These are phyloP conservation scores for Diloba caeruleocephala DNA, from an alignment of 2,888 invertebrate species.

Conservation along the genomic window DNA sequence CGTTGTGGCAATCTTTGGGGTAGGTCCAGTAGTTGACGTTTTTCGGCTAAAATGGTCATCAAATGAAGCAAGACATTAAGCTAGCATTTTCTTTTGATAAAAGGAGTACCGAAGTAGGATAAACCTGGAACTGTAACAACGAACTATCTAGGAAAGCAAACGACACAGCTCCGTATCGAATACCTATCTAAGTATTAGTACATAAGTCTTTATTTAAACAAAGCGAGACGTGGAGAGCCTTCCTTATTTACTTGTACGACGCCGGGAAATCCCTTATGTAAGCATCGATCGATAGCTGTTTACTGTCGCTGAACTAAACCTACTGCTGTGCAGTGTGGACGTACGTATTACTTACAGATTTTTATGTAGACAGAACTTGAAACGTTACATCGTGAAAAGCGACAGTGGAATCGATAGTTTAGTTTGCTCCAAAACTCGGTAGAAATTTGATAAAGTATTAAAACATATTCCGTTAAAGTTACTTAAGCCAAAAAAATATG, in stretches of 20 bases:
- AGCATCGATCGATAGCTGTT: slow-evolving; percentile 19
- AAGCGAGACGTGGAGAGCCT: slow-evolving; percentile 4
- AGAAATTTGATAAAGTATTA: no score
- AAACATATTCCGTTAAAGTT: no score
- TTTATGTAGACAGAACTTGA: neutral
- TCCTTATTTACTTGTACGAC: slow-evolving; percentile 28
- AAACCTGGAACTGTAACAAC: no score
- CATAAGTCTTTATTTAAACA: slow-evolving; percentile 37
- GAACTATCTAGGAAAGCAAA: neutral
- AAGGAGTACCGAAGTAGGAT: neutral
- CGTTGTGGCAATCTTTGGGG: no score
- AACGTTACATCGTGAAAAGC: no score
- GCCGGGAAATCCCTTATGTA: slow-evolving; percentile 32
- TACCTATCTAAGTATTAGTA: slow-evolving; percentile 16
- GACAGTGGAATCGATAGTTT: no score
- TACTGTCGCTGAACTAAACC: slow-evolving; percentile 4
- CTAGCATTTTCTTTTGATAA: neutral
- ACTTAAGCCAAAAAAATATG: no score
- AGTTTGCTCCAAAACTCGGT: no score
- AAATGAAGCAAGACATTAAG: neutral
- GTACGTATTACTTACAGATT: neutral
- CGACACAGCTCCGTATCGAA: slow-evolving; percentile 20
- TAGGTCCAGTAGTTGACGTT: no score
- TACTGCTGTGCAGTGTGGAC: neutral
- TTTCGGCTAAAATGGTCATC: no score